phyloP scores from a whole-genome alignment of 2,888 invertebrate genomes.

The Hesperia comma region DNA sequence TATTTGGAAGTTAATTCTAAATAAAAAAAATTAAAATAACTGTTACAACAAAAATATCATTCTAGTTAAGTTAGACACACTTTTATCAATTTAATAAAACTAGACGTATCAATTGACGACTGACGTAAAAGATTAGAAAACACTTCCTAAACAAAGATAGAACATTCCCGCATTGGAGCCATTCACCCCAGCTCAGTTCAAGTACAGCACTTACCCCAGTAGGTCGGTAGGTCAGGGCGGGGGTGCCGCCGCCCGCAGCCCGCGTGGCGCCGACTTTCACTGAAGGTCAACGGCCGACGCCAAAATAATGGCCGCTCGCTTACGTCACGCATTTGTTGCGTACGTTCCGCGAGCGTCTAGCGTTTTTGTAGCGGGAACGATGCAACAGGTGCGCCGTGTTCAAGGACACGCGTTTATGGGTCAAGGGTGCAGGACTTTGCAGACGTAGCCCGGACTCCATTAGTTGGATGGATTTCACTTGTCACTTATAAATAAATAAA shows the following conservation, averaged over 20 bases:
- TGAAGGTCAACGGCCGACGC: slow-evolving; percentile 66
- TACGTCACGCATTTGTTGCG: slow-evolving; percentile 37
- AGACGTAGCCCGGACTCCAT: not conserved
- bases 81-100: too few relatives aligned
- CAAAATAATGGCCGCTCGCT: slow-evolving; percentile 59
- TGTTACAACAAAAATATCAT: too few relatives aligned
- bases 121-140: not conserved
- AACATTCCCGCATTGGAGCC: not conserved
- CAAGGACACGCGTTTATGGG: slow-evolving; percentile 33
- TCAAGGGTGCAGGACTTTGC: slow-evolving; percentile 20
- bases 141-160: not conserved
- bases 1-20: too few relatives aligned
- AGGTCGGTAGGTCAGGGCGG: slow-evolving; percentile 39
- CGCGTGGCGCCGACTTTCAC: slow-evolving; percentile 79
- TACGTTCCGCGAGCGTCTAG: slow-evolving; percentile 26
- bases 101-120: too few relatives aligned
- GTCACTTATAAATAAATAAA: too few relatives aligned
- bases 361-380: slow-evolving; percentile 29
- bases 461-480: too few relatives aligned
- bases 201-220: slow-evolving; percentile 20
- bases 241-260: slow-evolving; percentile 54
- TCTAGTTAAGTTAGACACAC: too few relatives aligned
- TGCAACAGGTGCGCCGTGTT: slow-evolving; percentile 24
- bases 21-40: too few relatives aligned
- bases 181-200: slow-evolving; percentile 4